Evolutionary conservation across 1,140 invertebrate genomes (phyloP).

Genomic region (Drosophila rufa): DNA sequence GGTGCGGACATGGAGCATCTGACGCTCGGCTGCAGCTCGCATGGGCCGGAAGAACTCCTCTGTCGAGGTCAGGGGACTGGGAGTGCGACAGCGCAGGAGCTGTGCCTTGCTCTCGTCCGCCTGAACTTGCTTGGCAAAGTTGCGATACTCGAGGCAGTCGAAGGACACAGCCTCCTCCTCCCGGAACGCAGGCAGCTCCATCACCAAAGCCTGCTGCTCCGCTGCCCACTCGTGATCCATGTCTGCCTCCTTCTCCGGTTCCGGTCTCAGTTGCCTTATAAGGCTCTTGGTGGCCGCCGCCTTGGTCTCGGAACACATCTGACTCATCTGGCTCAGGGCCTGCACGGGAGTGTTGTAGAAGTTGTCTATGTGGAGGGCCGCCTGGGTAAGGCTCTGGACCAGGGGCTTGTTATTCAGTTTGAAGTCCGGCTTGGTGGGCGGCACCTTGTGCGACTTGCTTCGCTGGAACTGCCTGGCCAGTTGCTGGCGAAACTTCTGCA

Average conservation of each 20-base stretch:
- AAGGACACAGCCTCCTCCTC: slow-evolving; percentile 27
- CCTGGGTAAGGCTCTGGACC: slow-evolving; percentile 67
- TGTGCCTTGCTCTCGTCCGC: slow-evolving; percentile 62
- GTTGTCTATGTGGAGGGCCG: slow-evolving; percentile 69
- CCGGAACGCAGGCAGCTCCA: not conserved
- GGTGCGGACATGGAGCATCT: slow-evolving; percentile 62
- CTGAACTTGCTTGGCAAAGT: slow-evolving; percentile 66
- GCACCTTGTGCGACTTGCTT: slow-evolving; percentile 31
- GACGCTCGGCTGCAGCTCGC: slow-evolving; percentile 66
- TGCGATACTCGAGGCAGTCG: slow-evolving; percentile 63
- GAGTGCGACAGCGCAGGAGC: slow-evolving; percentile 60
- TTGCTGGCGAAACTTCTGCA: slow-evolving; percentile 80
- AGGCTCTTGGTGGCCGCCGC: slow-evolving; percentile 43
- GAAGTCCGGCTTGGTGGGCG: slow-evolving; percentile 67
- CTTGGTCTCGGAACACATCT: slow-evolving; percentile 47
- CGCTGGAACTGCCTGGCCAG: slow-evolving; percentile 63
- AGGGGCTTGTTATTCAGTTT: slow-evolving; percentile 61
- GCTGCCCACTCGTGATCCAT: slow-evolving; percentile 51
- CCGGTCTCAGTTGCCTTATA: slow-evolving; percentile 46
- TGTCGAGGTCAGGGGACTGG: slow-evolving; percentile 68
- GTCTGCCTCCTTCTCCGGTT: slow-evolving; percentile 56
- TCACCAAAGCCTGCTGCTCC: slow-evolving; percentile 14
- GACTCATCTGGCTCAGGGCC: slow-evolving; percentile 47
- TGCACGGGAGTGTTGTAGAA: slow-evolving; percentile 74
- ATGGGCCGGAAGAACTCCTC: slow-evolving; percentile 73